Evolutionary conservation across 2,797 vertebrate species (phyloP).

Genomic region (Halcyon smyrnensis): DNA sequence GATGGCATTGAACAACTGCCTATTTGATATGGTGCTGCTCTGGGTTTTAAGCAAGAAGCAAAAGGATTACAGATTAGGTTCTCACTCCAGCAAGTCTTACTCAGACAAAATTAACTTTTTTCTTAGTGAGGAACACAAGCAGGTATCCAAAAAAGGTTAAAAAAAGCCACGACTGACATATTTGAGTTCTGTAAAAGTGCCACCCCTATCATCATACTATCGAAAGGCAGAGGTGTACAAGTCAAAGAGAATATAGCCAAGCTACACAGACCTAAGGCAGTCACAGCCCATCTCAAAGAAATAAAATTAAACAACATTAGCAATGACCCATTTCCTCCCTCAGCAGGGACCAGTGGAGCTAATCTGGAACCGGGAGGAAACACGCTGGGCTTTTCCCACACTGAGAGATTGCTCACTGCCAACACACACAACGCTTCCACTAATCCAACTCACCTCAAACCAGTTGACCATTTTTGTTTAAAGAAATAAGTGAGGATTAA

Average conservation of each 20-base stretch:
- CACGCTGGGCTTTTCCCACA: not conserved
- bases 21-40: not conserved
- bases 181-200: not conserved
- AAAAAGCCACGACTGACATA: not conserved
- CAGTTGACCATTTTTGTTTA: not conserved
- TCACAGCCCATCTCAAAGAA: not conserved
- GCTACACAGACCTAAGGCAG: not conserved
- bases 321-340: slow-evolving; percentile 17
- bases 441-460: not conserved
- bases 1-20: not conserved
- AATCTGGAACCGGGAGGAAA: not conserved
- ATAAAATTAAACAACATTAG: slow-evolving; percentile 13
- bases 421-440: not conserved
- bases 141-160: not conserved
- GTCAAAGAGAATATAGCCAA: rapidly evolving
- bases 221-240: not conserved
- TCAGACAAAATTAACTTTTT: not conserved
- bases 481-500: slow-evolving; percentile 44
- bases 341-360: not conserved
- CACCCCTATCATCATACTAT: not conserved
- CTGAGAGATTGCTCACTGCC: not conserved
- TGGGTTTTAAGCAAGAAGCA: not conserved
- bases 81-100: not conserved
- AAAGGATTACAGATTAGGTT: not conserved
- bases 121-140: not conserved